Percentiles rank a stretch among this genome's conserved stretches.
phyloP scores from a whole-genome alignment of 2,888 invertebrate genomes.

The Hololepta plana region DNA sequence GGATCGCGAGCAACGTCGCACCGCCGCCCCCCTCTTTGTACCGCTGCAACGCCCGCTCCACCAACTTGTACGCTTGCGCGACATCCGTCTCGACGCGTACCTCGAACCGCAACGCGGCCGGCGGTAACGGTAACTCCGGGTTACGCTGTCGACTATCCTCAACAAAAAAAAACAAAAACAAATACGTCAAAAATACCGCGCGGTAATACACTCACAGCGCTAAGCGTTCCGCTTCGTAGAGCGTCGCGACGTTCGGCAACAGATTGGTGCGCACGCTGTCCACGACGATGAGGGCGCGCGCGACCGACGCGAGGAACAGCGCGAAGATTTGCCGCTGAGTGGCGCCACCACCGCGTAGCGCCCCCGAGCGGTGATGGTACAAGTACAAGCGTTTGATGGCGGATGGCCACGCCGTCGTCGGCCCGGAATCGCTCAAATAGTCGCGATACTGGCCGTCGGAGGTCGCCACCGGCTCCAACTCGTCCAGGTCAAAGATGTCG shows the following conservation, averaged over 20 bases:
- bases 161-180: too few relatives aligned
- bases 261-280: slow-evolving; percentile 82
- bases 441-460: too few relatives aligned
- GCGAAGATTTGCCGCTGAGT: slow-evolving; percentile 77
- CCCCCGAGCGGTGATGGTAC: slow-evolving; percentile 64
- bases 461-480: too few relatives aligned
- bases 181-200: too few relatives aligned
- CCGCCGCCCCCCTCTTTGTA: slow-evolving; percentile 82
- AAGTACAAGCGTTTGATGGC: slow-evolving; percentile 69
- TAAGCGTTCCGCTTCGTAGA: slow-evolving; percentile 64
- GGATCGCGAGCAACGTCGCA: slow-evolving; percentile 67
- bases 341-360: too few relatives aligned
- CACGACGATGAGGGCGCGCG: slow-evolving; percentile 64
- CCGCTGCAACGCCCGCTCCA: slow-evolving; percentile 58
- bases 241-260: slow-evolving; percentile 73
- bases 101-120: slow-evolving; percentile 58
- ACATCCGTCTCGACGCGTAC: slow-evolving; percentile 63
- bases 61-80: slow-evolving; percentile 45
- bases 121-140: too few relatives aligned
- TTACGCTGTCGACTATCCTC: too few relatives aligned
- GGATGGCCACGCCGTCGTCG: too few relatives aligned
- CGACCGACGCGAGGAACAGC: slow-evolving; percentile 63
- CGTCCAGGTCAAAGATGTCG: too few relatives aligned
- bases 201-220: slow-evolving; percentile 51
- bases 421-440: too few relatives aligned